Evolutionary conservation across 2,113 vertebrate genomes (phyloP), one percentile per base, ranked within the genome.

Genomic region (Gnathonemus longibarbis): DNA sequence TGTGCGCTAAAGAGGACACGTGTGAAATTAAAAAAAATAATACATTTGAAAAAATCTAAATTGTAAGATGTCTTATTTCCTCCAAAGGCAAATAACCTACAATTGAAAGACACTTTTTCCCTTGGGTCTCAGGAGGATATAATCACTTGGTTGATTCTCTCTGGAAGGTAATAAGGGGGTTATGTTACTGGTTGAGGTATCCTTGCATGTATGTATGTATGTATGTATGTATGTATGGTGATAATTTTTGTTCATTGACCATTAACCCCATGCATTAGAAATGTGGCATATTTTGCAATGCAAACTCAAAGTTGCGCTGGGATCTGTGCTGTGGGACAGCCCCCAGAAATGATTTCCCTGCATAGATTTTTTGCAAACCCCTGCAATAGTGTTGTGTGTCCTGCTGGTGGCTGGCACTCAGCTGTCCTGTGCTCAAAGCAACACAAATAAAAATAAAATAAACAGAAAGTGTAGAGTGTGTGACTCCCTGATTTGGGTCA

Each of bases 401-500:
- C 13, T 19, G 74, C 74, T 80, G 74, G 74, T 21, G 15, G 35
- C 48, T n/a, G 21, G 9, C 21, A 84, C 92, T 93, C 93, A 91
- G 94, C 92, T 93, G 94, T 91, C 93, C 91, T 91, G 90, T 93
- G 94, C 93, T 94, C 94, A 94, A 94, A 93, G 91, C 92, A 93
- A 93, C 15, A 42, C 31, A 19, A 39, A 80, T 19, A 39, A 77
- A 42, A 8, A 77, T 77, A 15, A 19, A 35, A 19, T 1, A 94
- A 93, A 91, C 90, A 31, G n/a, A 88, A 93, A 94, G 86, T 94
- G 95, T 94, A 90, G 93, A 95, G 94, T 95, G 93, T 94, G 95
- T 94, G 95, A 96, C 94, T 96, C 96, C 96, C 96, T 96, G 96
- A 96, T 96, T 96, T 96, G 95, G 93, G 96, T 95, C 94, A 93